Conservation (phyloP, 2,888 invertebrate species). For the Yponomeuta plumbellus region DNA sequence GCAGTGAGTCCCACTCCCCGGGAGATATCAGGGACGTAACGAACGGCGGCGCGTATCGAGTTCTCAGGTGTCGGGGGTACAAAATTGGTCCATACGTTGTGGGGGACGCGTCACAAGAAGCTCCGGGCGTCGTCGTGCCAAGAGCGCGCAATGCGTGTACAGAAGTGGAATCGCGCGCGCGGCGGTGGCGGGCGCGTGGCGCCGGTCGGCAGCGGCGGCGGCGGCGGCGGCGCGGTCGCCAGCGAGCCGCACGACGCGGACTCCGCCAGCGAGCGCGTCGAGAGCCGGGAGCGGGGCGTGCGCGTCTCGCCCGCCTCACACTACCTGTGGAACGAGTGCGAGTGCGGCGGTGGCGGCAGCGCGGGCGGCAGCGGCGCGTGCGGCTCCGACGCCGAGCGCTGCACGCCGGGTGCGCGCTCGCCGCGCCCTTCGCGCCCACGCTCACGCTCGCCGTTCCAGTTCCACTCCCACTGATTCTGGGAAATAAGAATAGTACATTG, state of each 20-base stretch:
- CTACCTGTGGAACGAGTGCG: constrained; percentile 68
- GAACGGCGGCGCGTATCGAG: constrained; percentile 29
- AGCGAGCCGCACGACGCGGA: constrained; percentile 64
- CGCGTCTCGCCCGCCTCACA: constrained; percentile 73
- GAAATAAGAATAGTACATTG: not conserved
- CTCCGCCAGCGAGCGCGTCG: constrained; percentile 71
- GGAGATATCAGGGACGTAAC: not conserved
- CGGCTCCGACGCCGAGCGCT: constrained; percentile 78
- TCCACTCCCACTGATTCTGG: constrained; percentile 61
- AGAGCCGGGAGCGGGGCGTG: constrained; percentile 60
- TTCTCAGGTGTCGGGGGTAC: constrained; percentile 59
- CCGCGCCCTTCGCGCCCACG: constrained; percentile 38
- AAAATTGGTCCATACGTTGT: constrained; percentile 68
- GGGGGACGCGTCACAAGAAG: constrained; percentile 58
- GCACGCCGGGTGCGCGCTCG: constrained; percentile 66
- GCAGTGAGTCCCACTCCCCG: constrained; percentile 26
- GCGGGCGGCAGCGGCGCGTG: constrained; percentile 73
- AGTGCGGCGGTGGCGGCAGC: constrained; percentile 71
- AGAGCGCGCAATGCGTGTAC: constrained; percentile 55
- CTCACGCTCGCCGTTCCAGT: constrained; percentile 51
- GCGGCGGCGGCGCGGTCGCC: constrained; percentile 43
- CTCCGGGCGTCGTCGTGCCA: constrained; percentile 55
- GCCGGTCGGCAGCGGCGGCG: constrained; percentile 69
- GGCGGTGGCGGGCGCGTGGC: constrained; percentile 50
- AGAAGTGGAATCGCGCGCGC: constrained; percentile 64